Percentiles rank a stretch among this genome's conserved stretches.
These are phyloP conservation scores for Anabas testudineus DNA, from an alignment of 2,797 vertebrate species.

Conservation along the genomic window DNA sequence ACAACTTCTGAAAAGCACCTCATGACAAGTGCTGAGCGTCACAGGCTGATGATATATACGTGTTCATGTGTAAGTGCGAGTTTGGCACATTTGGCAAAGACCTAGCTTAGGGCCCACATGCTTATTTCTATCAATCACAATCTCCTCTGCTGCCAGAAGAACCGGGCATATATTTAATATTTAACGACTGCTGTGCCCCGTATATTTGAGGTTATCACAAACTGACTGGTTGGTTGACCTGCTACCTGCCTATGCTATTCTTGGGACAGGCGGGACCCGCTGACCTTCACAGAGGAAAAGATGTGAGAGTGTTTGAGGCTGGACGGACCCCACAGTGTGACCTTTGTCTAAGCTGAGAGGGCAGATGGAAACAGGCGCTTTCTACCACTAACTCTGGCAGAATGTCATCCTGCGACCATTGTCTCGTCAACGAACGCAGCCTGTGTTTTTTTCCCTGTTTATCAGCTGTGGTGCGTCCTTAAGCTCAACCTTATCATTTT, in stretches of 20 bases:
- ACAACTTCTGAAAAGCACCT: neutral
- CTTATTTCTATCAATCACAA: constrained; percentile 53
- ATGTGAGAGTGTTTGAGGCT: constrained; percentile 55
- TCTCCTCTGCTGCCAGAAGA: constrained; percentile 21
- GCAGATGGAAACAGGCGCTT: constrained; percentile 55
- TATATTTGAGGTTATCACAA: constrained; percentile 22
- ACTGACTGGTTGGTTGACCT: neutral
- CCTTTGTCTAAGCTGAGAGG: constrained; percentile 68
- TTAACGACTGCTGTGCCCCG: constrained; percentile 1
- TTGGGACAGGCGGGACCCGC: constrained; percentile 48
- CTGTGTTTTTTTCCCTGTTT: constrained; percentile 26
- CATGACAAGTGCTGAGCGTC: constrained; percentile 9
- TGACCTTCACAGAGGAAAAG: constrained; percentile 70
- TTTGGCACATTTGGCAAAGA: constrained; percentile 40
- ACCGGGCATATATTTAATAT: constrained; percentile 19
- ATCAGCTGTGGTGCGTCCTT: constrained; percentile 19
- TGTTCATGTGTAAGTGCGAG: constrained; percentile 34
- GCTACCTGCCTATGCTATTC: constrained; percentile 24
- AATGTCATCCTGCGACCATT: constrained; percentile 57
- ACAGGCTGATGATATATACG: constrained; percentile 21
- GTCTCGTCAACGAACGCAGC: constrained; percentile 50
- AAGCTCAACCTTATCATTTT: constrained; percentile 44
- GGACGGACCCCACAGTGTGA: constrained; percentile 54
- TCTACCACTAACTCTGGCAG: constrained; percentile 29
- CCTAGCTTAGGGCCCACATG: constrained; percentile 17